Percentiles rank a stretch among this genome's conserved stretches.
phyloP scores from a whole-genome alignment of 2,888 invertebrate genomes.

The Leptopilina syphax region DNA sequence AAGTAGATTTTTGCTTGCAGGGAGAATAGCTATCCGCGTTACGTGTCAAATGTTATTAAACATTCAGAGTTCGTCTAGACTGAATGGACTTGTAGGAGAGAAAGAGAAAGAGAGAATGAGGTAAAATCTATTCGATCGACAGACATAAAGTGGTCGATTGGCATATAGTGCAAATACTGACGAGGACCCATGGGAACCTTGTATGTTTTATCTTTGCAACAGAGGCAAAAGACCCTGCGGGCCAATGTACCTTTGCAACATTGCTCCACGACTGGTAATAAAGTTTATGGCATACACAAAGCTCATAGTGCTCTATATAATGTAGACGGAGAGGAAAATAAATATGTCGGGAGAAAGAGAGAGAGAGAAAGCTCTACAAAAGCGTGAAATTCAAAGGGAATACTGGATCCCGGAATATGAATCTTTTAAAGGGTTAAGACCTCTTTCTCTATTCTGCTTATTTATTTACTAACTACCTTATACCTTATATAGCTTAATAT shows the following conservation, averaged over 20 bases:
- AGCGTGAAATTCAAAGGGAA: conserved; percentile 73
- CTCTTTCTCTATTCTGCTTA: conserved; percentile 42
- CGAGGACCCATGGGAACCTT: conserved; percentile 22
- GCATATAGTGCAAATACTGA: conserved; percentile 29
- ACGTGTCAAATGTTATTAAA: conserved; percentile 35
- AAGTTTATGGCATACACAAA: conserved; percentile 22
- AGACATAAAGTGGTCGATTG: background rate
- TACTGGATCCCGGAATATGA: conserved; percentile 64
- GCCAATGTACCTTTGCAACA: conserved; percentile 28
- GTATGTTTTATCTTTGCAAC: conserved; percentile 33
- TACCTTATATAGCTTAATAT: background rate
- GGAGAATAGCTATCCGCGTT: background rate
- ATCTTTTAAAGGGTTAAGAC: conserved; percentile 64
- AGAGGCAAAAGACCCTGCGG: conserved; percentile 34
- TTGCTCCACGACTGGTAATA: conserved; percentile 29
- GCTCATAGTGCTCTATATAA: background rate
- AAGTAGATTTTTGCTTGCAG: background rate
- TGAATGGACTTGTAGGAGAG: conserved; percentile 5
- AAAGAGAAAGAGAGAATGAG: background rate
- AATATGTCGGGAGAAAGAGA: no score
- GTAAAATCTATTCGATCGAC: conserved; percentile 33
- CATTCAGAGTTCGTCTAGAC: conserved; percentile 34
- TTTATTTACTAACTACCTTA: conserved; percentile 51
- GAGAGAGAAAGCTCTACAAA: conserved; percentile 57
- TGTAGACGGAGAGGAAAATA: no score